Percentiles rank a stretch among this genome's conserved stretches.
phyloP scores from a whole-genome alignment of 2,113 vertebrate genomes.

The Calcarius ornatus region DNA sequence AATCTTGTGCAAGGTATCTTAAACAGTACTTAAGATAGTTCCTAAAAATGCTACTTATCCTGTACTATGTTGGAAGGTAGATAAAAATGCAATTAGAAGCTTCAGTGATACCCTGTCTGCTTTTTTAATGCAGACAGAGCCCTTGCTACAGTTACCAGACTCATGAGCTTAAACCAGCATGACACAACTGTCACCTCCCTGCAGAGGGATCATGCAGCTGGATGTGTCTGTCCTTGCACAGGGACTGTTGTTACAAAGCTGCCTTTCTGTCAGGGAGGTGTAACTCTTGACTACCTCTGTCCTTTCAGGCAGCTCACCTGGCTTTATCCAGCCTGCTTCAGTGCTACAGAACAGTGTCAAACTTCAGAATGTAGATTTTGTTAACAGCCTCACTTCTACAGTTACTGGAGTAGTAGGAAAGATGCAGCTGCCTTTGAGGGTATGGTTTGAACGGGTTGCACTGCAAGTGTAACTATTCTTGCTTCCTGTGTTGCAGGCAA shows the following conservation, averaged over 20 bases:
- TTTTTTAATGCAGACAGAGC: background rate
- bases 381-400: background rate
- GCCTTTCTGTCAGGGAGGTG: background rate
- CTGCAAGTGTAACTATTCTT: background rate
- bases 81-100: background rate
- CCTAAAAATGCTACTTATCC: no score
- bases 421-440: background rate
- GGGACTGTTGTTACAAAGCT: background rate
- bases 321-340: background rate
- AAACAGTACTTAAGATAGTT: background rate
- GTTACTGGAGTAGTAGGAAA: fast-evolving
- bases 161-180: fast-evolving
- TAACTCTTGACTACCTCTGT: background rate
- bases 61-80: background rate
- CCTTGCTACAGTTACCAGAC: background rate
- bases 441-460: background rate
- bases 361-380: background rate
- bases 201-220: background rate
- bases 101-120: background rate
- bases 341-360: background rate
- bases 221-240: background rate
- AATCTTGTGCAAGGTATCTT: background rate
- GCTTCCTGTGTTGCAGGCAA: slow-evolving; percentile 79
- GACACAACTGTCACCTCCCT: fast-evolving
- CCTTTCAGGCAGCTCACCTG: background rate